Conservation (phyloP, 2,113 vertebrate species). For the Peromyscus polionotus region DNA sequence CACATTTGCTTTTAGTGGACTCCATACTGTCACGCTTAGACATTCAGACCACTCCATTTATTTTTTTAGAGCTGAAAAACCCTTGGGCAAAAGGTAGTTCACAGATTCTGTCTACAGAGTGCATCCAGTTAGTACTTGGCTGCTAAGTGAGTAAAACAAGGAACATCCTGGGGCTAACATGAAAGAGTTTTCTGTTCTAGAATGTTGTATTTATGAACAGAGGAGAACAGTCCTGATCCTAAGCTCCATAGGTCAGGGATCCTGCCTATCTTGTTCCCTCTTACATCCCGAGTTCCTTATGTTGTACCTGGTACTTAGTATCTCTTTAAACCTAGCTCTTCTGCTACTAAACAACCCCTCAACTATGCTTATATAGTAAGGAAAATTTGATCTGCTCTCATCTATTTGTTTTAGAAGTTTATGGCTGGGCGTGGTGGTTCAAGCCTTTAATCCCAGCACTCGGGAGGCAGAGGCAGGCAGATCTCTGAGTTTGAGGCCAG, state of each 20-base stretch:
- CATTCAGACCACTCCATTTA: conserved; percentile 28
- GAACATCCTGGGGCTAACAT: neutral
- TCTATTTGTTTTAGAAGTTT: conserved; percentile 36
- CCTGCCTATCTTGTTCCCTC: neutral
- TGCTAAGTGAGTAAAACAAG: conserved; percentile 39
- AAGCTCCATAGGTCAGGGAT: neutral
- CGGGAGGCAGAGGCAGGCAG: neutral
- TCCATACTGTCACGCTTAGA: conserved; percentile 10
- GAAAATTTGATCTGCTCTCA: neutral
- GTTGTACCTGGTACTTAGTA: neutral
- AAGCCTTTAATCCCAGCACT: neutral
- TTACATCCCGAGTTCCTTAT: neutral
- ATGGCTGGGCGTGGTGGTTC: neutral
- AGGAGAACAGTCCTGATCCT: neutral
- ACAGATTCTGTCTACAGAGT: neutral
- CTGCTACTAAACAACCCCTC: neutral
- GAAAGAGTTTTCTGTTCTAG: neutral
- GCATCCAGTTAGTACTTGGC: neutral
- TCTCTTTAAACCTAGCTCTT: conserved; percentile 38
- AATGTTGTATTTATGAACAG: neutral
- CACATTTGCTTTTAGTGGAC: conserved; percentile 25
- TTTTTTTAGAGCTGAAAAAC: conserved; percentile 23
- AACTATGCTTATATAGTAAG: neutral
- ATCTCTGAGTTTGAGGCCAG: neutral
- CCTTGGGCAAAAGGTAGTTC: conserved; percentile 28